Conservation (phyloP, 2,888 invertebrate species). For the Patella pellucida region DNA sequence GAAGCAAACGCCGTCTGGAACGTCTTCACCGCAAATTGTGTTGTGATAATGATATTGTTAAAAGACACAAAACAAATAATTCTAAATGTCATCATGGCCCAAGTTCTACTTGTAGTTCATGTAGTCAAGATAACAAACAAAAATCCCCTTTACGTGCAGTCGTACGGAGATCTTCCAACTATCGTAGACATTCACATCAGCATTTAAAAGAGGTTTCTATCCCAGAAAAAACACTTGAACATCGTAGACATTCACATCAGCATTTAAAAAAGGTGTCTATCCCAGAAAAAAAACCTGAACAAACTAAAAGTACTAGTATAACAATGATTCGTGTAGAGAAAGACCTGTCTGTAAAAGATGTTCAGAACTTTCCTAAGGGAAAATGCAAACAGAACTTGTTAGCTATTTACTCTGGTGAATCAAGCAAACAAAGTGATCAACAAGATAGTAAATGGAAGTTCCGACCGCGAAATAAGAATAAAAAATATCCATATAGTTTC, state of each 20-base stretch:
- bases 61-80: neutral
- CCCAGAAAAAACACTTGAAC: too few relatives aligned
- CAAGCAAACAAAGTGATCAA: neutral
- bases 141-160: neutral
- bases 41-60: neutral
- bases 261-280: neutral
- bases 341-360: neutral
- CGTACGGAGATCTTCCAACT: neutral
- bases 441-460: slow-evolving; percentile 6
- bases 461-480: neutral
- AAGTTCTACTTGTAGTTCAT: neutral
- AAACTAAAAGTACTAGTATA: neutral
- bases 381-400: neutral
- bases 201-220: neutral
- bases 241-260: neutral
- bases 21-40: slow-evolving; percentile 1
- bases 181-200: neutral
- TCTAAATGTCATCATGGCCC: neutral
- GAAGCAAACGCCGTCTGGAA: neutral
- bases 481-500: neutral
- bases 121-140: neutral
- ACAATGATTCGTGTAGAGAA: neutral
- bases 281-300: neutral
- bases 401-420: neutral
- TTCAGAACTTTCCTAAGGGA: neutral